phyloP scores from a whole-genome alignment of 2,113 vertebrate species.

The cattle (Bos taurus) region DNA sequence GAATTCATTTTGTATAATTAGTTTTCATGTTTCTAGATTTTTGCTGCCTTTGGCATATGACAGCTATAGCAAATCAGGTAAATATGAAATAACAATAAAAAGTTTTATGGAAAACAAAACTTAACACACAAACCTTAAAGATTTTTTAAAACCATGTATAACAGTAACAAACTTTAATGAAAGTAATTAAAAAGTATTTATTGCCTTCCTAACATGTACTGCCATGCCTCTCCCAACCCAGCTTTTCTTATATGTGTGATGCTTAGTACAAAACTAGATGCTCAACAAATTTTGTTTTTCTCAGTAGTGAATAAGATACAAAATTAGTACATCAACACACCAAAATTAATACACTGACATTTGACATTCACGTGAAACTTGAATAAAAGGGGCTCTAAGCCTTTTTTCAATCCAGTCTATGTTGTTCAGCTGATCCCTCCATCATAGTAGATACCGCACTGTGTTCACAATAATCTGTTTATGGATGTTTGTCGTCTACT shows the following conservation, averaged over 20 bases:
- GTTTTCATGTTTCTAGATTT: conserved; percentile 4
- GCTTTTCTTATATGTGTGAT: neutral
- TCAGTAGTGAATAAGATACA: neutral
- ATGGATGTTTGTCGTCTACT: neutral
- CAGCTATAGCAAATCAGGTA: conserved; percentile 34
- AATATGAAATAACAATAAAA: neutral
- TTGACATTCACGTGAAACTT: neutral
- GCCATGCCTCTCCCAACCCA: neutral
- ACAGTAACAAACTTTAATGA: neutral
- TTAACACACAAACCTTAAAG: neutral
- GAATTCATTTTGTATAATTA: conserved; percentile 65
- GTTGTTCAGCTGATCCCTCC: neutral
- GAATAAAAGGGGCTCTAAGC: neutral
- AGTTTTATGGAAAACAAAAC: neutral
- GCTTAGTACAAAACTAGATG: neutral
- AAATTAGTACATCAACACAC: neutral
- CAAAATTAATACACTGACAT: neutral
- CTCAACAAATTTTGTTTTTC: neutral
- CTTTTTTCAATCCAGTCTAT: neutral
- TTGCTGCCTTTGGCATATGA: conserved; percentile 42
- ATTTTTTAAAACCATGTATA: neutral
- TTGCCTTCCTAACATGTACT: neutral
- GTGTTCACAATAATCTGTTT: neutral
- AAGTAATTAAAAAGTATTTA: neutral
- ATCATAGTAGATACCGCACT: neutral